phyloP scores from a whole-genome alignment of 2,888 invertebrate genomes.

The Pinctada fucata region DNA sequence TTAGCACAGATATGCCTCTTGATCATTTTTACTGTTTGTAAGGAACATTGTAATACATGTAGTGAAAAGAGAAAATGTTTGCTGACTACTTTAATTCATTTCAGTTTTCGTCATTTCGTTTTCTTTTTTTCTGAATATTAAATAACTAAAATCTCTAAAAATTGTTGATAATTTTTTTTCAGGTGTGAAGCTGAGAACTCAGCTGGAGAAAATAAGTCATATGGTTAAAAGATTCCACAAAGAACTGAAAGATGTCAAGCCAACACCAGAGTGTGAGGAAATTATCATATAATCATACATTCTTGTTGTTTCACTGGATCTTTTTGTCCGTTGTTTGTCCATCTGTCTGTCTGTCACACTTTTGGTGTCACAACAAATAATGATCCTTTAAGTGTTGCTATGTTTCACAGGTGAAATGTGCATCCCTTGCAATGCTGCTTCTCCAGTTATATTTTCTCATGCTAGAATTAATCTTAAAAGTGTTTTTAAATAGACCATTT shows the following conservation, averaged over 20 bases:
- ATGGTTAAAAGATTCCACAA: conserved; percentile 72
- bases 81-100: no score
- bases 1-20: no score
- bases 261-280: conserved; percentile 74
- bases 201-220: conserved; percentile 70
- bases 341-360: not conserved
- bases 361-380: not conserved
- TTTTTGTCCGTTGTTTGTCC: not conserved
- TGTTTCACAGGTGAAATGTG: no score
- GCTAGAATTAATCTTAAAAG: no score
- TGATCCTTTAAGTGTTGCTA: not conserved
- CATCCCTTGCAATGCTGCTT: no score
- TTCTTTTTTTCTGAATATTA: not conserved
- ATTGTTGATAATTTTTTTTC: conserved; percentile 28
- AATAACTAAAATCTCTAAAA: not conserved
- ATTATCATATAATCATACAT: not conserved
- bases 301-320: not conserved
- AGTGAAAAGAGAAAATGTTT: no score
- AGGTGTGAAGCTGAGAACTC: conserved; percentile 69
- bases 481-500: no score
- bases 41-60: no score
- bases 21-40: no score
- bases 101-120: no score
- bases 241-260: conserved; percentile 72
- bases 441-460: no score